These are phyloP conservation scores for Sakesphorus luctuosus DNA, from an alignment of 2,113 vertebrate genomes.

Conservation along the genomic window DNA sequence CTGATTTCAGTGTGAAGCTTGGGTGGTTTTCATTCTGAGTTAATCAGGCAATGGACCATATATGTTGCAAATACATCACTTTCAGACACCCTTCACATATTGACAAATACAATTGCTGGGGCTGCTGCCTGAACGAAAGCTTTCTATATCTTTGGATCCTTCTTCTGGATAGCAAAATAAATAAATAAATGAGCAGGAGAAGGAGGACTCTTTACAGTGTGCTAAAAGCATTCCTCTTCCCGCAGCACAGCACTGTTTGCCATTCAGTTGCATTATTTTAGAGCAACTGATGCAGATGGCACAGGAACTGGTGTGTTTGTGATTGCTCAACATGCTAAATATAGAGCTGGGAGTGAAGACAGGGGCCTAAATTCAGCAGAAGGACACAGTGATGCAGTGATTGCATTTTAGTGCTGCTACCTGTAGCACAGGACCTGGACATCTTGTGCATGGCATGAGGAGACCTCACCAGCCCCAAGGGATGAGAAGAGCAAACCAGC, in stretches of 20 bases:
- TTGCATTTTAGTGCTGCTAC: not conserved
- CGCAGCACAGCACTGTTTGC: not conserved
- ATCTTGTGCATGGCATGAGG: fast-evolving
- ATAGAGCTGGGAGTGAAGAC: not conserved
- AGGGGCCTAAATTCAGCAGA: not conserved
- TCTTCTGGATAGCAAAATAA: not conserved
- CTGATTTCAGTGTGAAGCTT: slow-evolving; percentile 66
- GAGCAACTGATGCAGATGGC: slow-evolving; percentile 30
- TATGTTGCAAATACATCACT: slow-evolving; percentile 64
- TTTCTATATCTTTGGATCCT: not conserved
- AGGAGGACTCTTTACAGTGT: not conserved
- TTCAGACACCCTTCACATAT: slow-evolving; percentile 48
- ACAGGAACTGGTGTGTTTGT: not conserved
- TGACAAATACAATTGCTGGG: slow-evolving; percentile 65
- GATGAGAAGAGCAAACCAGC: not conserved
- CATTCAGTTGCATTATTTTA: not conserved
- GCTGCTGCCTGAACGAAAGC: slow-evolving; percentile 11
- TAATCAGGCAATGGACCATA: slow-evolving; percentile 72
- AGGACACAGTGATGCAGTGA: not conserved
- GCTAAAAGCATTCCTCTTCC: slow-evolving; percentile 13
- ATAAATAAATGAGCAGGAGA: not conserved
- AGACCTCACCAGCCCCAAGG: not conserved
- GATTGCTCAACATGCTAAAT: not conserved
- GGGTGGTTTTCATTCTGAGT: slow-evolving; percentile 73
- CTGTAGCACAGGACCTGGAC: not conserved